phyloP scores from a whole-genome alignment of 1,140 invertebrate genomes.

The Acyrthosiphon pisum region DNA sequence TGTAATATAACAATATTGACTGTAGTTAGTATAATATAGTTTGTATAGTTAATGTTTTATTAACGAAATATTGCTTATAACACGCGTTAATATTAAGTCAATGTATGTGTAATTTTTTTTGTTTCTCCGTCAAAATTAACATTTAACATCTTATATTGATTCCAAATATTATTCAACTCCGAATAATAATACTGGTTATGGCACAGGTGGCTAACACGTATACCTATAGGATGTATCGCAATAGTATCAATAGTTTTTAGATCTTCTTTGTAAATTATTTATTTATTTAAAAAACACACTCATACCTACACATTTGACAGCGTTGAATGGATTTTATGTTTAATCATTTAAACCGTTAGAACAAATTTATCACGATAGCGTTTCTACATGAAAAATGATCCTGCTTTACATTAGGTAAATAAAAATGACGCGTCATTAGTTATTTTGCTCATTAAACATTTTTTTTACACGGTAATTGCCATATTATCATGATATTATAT shows the following conservation, averaged over 20 bases:
- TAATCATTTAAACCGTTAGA: too few relatives aligned
- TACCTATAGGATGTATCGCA: neutral
- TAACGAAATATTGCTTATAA: neutral
- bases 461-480: neutral
- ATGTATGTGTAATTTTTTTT: neutral
- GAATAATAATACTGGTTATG: neutral
- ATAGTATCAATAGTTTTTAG: neutral
- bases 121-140: too few relatives aligned
- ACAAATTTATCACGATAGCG: neutral
- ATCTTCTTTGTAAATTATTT: neutral
- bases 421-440: neutral
- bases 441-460: neutral
- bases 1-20: too few relatives aligned
- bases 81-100: neutral
- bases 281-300: too few relatives aligned
- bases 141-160: neutral
- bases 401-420: neutral
- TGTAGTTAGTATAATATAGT: too few relatives aligned
- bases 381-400: neutral
- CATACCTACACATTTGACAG: neutral
- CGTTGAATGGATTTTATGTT: neutral
- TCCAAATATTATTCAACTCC: neutral
- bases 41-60: neutral
- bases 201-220: neutral
- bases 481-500: neutral